These are phyloP conservation scores for Arvicanthis niloticus DNA, from an alignment of 2,113 vertebrate genomes.

Conservation along the genomic window DNA sequence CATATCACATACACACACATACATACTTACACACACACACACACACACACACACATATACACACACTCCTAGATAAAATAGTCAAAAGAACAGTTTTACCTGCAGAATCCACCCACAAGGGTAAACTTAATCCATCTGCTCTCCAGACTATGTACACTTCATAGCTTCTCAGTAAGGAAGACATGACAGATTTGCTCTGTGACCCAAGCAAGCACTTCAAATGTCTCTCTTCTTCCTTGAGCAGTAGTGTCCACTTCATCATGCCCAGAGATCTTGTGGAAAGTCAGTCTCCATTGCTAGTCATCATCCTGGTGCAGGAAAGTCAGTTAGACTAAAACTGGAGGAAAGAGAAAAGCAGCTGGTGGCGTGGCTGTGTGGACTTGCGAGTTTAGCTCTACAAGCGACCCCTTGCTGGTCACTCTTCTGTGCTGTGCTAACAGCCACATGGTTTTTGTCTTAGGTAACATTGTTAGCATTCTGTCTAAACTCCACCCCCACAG, in stretches of 20 bases:
- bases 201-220: neutral
- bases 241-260: neutral
- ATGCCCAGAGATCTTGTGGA: neutral
- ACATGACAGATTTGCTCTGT: neutral
- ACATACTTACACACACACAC: neutral
- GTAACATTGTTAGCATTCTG: too few relatives aligned
- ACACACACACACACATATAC: neutral
- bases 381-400: fast-evolving
- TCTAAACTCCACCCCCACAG: too few relatives aligned
- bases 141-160: neutral
- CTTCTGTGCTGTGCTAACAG: neutral
- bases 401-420: neutral
- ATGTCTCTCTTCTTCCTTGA: neutral
- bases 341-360: neutral
- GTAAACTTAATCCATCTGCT: neutral
- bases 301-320: neutral
- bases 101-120: neutral
- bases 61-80: neutral
- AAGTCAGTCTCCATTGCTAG: neutral
- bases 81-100: neutral
- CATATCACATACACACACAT: neutral
- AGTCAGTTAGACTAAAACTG: neutral
- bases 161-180: neutral
- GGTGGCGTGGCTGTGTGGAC: fast-evolving
- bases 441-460: fast-evolving